Conservation (phyloP, 2,113 vertebrate genomes). For the Mobula birostris region DNA sequence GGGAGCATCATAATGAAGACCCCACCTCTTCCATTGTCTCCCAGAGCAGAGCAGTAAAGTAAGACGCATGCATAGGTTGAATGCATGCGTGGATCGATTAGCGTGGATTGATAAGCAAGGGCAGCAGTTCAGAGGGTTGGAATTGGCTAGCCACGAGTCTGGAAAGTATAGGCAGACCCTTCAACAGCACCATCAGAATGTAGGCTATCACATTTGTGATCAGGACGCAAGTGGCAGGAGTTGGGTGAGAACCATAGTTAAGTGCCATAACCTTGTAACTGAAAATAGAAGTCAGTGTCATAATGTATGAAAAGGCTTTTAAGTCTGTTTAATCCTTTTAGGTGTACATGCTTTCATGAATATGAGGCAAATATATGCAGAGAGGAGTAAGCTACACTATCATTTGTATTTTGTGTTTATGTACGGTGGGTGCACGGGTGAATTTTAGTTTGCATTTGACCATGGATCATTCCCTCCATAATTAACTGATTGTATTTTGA, state of each 20-base stretch:
- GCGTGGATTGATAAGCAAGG: conserved; percentile 22
- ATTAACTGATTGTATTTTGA: background rate
- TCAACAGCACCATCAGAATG: conserved; percentile 7
- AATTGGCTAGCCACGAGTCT: conserved; percentile 9
- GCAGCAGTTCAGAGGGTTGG: conserved; percentile 9
- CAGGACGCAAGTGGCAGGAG: conserved; percentile 10
- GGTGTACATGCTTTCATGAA: background rate
- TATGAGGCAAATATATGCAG: background rate
- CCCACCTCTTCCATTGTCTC: conserved; percentile 11
- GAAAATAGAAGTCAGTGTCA: background rate
- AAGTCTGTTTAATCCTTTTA: background rate
- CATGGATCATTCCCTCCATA: background rate
- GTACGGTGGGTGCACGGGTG: background rate
- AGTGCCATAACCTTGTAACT: background rate
- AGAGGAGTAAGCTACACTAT: background rate
- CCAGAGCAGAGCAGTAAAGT: conserved; percentile 25
- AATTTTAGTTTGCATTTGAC: background rate
- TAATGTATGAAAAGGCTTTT: conserved; percentile 2
- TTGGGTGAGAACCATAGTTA: background rate
- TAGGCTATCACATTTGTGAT: conserved; percentile 2
- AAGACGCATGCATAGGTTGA: background rate
- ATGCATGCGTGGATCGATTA: conserved; percentile 15
- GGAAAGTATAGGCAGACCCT: conserved; percentile 14
- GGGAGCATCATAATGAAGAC: conserved; percentile 11
- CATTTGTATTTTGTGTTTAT: background rate